Evolutionary conservation across 2,888 invertebrate genomes (phyloP).

Genomic region (Sthenelais limicola): DNA sequence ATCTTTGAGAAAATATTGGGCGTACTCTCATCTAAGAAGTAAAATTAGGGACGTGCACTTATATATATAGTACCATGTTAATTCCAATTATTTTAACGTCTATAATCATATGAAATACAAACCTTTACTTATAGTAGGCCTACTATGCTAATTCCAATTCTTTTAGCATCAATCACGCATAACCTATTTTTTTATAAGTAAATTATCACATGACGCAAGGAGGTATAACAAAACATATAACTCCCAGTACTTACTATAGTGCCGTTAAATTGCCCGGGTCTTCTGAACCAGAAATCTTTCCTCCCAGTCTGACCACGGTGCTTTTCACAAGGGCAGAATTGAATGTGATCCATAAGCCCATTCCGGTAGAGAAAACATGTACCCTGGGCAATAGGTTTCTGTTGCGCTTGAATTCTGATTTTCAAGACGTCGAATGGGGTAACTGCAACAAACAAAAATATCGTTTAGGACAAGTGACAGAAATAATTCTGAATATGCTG

Average conservation of each 20-base stretch:
- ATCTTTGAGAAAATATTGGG: too few species aligned
- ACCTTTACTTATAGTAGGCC: not conserved
- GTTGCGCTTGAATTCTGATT: slow-evolving; percentile 95
- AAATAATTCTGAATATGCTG: too few species aligned
- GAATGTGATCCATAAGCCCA: slow-evolving; percentile 96
- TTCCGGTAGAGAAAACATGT: slow-evolving; percentile 97
- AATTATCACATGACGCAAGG: too few species aligned
- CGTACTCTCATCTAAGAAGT: too few species aligned
- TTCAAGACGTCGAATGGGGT: slow-evolving; percentile 99
- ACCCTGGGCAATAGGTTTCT: slow-evolving; percentile 84
- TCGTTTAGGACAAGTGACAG: too few species aligned
- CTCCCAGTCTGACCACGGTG: not conserved
- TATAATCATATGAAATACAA: not conserved
- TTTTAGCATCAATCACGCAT: too few species aligned
- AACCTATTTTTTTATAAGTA: too few species aligned
- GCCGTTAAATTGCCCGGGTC: slow-evolving; percentile 77
- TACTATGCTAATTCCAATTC: too few species aligned
- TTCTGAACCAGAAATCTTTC: slow-evolving; percentile 76
- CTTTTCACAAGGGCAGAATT: not conserved
- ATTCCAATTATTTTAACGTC: too few species aligned
- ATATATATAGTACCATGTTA: too few species aligned
- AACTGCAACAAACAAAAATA: slow-evolving; percentile 79
- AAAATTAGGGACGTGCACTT: too few species aligned
- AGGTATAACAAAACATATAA: too few species aligned
- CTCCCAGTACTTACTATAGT: not conserved